Percentiles rank a stretch among this genome's conserved stretches.
These are phyloP conservation scores for Strix aluco DNA, from an alignment of 2,113 vertebrate species.

Conservation along the genomic window DNA sequence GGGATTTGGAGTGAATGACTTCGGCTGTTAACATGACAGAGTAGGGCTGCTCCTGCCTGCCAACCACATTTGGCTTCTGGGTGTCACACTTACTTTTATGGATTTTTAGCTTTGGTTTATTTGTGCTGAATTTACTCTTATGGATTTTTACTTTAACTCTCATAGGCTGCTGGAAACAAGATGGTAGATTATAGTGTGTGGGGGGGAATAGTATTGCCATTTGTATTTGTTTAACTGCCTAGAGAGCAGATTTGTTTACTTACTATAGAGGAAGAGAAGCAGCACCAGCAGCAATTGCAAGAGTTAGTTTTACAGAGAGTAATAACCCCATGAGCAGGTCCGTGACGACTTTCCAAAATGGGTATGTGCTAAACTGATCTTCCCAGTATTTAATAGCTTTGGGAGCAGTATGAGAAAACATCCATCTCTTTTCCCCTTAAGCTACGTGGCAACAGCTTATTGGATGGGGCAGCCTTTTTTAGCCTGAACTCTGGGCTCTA, in stretches of 20 bases:
- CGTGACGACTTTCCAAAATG: not conserved
- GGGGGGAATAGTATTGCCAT: not conserved
- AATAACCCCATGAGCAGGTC: not conserved
- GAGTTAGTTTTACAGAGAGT: not conserved
- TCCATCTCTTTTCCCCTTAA: not conserved
- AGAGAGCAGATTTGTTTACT: not conserved
- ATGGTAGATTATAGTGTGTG: not conserved
- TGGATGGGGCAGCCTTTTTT: not conserved
- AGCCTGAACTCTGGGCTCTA: not conserved
- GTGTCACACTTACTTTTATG: not conserved
- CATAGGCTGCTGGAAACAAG: not conserved
- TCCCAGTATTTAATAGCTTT: not conserved
- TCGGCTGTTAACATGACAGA: not conserved
- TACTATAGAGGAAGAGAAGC: not conserved
- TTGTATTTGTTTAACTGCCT: not conserved
- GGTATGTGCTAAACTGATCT: not conserved
- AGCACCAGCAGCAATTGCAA: not conserved
- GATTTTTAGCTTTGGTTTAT: slow-evolving; percentile 8
- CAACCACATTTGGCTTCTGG: not conserved
- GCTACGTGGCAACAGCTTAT: accelerated
- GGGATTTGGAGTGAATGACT: not conserved
- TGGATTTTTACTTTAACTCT: not conserved
- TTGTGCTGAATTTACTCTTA: not conserved
- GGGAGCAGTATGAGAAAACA: not conserved
- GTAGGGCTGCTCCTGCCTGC: not conserved